Percentiles rank a stretch among this genome's conserved stretches.
Evolutionary conservation across 1,140 invertebrate species (phyloP).

Genomic region (Drosophila murphyi): DNA sequence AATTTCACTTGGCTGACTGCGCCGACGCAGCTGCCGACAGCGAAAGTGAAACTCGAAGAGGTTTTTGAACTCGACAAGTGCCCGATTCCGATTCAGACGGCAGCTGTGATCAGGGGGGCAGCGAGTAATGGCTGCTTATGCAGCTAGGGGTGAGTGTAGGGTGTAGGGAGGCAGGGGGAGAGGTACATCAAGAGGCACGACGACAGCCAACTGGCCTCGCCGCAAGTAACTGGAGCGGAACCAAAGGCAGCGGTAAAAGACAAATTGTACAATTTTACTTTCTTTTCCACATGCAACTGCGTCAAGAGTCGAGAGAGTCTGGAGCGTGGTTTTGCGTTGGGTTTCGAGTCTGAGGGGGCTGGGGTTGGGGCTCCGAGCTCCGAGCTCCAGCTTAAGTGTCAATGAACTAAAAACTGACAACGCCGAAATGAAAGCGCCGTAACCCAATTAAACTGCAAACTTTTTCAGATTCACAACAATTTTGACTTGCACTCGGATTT

Average conservation of each 20-base stretch:
- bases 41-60: conserved; percentile 76
- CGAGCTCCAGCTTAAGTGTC: conserved; percentile 40
- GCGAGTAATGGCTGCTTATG: not conserved
- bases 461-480: not conserved
- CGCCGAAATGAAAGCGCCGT: conserved; percentile 69
- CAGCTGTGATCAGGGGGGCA: not conserved
- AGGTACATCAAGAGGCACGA: conserved; percentile 1
- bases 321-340: conserved; percentile 2
- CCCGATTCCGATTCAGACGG: not conserved
- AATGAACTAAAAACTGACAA: conserved; percentile 58
- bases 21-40: conserved; percentile 64
- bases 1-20: conserved; percentile 66
- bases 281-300: conserved; percentile 70
- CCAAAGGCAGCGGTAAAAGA: conserved; percentile 47
- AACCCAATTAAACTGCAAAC: conserved; percentile 66
- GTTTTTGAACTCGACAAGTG: conserved; percentile 72
- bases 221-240: conserved; percentile 72
- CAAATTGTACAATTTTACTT: conserved; percentile 64
- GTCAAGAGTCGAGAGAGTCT: conserved; percentile 3
- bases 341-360: not conserved
- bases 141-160: conserved; percentile 4
- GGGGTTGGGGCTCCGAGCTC: not conserved
- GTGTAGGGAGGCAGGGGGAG: not conserved
- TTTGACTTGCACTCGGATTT: not conserved
- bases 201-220: conserved; percentile 32